Evolutionary conservation across 30 jellyfish, hydroid and myxozoan species (phyloP), one percentile per base, ranked within the genome.

Genomic region (Hydractinia echinata): DNA sequence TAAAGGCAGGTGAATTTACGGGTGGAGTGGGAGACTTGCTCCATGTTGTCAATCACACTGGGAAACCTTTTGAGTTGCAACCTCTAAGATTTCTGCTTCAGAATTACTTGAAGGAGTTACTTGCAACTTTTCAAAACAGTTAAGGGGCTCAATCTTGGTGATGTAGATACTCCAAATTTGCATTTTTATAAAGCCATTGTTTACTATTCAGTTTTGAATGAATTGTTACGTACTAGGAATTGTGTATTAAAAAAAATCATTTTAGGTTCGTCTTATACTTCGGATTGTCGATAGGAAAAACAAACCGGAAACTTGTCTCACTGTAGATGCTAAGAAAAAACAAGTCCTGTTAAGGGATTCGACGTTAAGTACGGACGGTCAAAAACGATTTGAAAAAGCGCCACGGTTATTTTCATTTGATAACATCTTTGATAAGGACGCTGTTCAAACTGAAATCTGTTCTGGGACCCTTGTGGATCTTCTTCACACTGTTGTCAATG

Each of bases 331-430:
- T 14, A 88, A 83, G 69, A 88, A 88, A 85, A 89, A 89, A 84
- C 97, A 89, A 71, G 92, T 89, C 10, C 85, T 81, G 16, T 78
- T 89, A 21, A 50, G 94, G 51, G 97, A 89, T 10, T 76, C 91
- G 55, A 67, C 77, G 30, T 5, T 50, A 77, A 77, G 53, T 55
- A 54, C 67, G 84, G 83, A 72, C 48, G 66, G 86, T 77, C 95
- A 52, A 13, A 89, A 88, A 58, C 90, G 97, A 60, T 76, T 85
- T 77, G 97, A 90, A 58, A 89, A 82, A 66, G 98, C 91, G 74
- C 96, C 98, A 9, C 84, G 83, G 76, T 77, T 92, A 7, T 92
- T 82, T 58, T 92, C 95, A 48, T 92, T 92, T 62, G 98, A 92
- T 80, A 76, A 91, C 14, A 83, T 86, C 83, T 92, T 86, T 68